Percentiles rank a stretch among this genome's conserved stretches.
Conservation (phyloP, 2,797 vertebrate genomes). For the Cossypha heuglini region DNA sequence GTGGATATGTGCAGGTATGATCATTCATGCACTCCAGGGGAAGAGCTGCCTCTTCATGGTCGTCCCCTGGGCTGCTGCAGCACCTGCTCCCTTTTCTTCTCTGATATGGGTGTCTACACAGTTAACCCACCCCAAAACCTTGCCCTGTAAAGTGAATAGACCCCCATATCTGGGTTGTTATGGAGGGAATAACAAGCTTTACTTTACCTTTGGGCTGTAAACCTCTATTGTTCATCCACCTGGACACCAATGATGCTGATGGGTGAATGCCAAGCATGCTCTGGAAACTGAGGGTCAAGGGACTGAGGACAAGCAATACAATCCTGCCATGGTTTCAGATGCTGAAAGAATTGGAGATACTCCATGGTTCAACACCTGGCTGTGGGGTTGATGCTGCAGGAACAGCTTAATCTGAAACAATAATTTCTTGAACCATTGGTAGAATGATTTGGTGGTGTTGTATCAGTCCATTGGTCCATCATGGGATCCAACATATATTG, state of each 20-base stretch:
- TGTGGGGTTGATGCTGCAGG: neutral
- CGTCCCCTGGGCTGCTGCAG: neutral
- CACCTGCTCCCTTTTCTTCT: neutral
- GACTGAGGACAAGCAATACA: neutral
- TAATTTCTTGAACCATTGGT: neutral
- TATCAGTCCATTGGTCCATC: neutral
- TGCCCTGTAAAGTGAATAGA: neutral
- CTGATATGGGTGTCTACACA: neutral
- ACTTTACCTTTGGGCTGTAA: neutral
- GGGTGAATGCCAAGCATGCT: neutral
- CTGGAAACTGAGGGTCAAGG: neutral
- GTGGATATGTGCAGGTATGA: neutral
- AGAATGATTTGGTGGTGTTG: neutral
- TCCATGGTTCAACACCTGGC: neutral
- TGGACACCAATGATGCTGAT: neutral
- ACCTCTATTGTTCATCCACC: neutral
- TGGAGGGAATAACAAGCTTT: neutral
- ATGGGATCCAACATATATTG: neutral
- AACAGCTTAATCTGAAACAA: neutral
- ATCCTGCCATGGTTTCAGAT: neutral
- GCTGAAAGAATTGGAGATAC: neutral
- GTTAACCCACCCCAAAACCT: neutral
- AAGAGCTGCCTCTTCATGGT: neutral
- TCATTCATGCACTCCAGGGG: neutral
- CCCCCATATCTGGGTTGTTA: neutral